Conservation (phyloP, 2,113 vertebrate species). For the Perca fluviatilis region DNA sequence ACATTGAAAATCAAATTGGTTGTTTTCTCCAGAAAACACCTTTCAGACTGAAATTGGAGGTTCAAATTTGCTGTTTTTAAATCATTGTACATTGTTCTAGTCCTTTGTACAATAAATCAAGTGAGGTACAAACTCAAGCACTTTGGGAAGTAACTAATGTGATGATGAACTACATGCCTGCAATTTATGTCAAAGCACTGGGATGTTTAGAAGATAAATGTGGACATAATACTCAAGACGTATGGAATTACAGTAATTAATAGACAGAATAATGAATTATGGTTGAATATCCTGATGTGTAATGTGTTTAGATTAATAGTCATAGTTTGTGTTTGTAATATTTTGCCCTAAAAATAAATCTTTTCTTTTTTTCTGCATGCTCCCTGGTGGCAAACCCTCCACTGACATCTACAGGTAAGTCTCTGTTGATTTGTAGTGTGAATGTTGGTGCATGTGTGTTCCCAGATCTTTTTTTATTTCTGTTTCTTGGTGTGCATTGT, state of each 20-base stretch:
- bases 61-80: neutral
- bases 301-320: slow-evolving; percentile 22
- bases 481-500: neutral
- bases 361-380: slow-evolving; percentile 36
- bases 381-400: slow-evolving; percentile 17
- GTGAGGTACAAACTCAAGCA: neutral
- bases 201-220: slow-evolving; percentile 36
- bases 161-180: slow-evolving; percentile 15
- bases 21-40: slow-evolving; percentile 2
- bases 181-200: slow-evolving; percentile 26
- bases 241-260: slow-evolving; percentile 36
- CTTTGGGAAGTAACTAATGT: slow-evolving; percentile 10
- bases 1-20: neutral
- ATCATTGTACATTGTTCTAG: neutral
- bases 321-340: slow-evolving; percentile 3
- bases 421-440: neutral
- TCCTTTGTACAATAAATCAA: slow-evolving; percentile 23
- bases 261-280: slow-evolving; percentile 10
- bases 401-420: slow-evolving; percentile 73
- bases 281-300: neutral
- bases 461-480: neutral
- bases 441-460: neutral
- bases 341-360: slow-evolving; percentile 35
- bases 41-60: slow-evolving; percentile 11
- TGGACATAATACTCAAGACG: neutral